These are phyloP conservation scores for Temnothorax curvispinosus DNA, from an alignment of 1,140 invertebrate species.

Conservation along the genomic window DNA sequence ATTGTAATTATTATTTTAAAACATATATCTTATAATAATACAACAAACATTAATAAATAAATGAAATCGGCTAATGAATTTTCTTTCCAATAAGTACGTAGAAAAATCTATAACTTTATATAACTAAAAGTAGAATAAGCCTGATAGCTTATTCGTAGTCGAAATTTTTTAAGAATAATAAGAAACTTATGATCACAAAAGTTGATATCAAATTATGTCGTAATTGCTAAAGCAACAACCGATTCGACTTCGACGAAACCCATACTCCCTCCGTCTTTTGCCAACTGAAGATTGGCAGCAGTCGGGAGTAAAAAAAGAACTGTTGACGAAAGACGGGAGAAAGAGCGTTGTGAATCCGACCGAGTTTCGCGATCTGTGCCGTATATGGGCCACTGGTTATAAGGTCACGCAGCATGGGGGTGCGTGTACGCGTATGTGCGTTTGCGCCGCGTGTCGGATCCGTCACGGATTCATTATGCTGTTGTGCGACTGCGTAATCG, in stretches of 20 bases:
- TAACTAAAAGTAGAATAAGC: neutral
- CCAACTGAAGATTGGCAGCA: neutral
- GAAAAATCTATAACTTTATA: neutral
- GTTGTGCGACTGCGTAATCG: slow-evolving; percentile 67
- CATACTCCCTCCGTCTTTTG: no score
- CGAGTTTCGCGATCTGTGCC: slow-evolving; percentile 25
- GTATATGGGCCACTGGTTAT: slow-evolving; percentile 42
- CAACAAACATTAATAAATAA: no score
- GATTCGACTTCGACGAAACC: no score
- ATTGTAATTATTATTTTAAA: neutral
- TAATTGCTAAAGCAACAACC: no score
- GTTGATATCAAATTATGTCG: no score
- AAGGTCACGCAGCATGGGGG: slow-evolving; percentile 46
- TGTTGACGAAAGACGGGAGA: neutral
- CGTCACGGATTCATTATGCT: slow-evolving; percentile 38
- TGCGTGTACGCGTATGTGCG: slow-evolving; percentile 25
- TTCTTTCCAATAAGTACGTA: neutral
- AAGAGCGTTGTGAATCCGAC: neutral
- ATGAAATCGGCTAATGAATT: neutral
- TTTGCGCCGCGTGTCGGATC: slow-evolving; percentile 51
- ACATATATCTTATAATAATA: no score
- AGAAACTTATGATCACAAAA: no score
- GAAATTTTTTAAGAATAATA: neutral
- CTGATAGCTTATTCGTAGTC: neutral
- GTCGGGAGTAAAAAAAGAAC: neutral